These are phyloP conservation scores for Dendrolimus pini DNA, from an alignment of 2,888 invertebrate species.

Conservation along the genomic window DNA sequence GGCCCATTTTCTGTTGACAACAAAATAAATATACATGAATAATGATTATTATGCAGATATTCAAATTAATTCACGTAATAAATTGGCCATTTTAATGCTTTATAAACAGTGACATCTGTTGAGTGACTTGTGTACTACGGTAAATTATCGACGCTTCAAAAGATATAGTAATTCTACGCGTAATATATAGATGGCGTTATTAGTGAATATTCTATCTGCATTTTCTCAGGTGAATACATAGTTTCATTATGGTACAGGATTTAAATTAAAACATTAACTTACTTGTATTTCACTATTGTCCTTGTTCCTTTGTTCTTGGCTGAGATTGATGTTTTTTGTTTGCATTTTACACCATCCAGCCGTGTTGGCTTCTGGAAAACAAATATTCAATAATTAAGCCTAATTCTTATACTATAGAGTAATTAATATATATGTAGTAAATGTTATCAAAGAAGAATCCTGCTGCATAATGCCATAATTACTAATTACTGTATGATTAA, in stretches of 20 bases:
- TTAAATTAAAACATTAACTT: constrained; percentile 15
- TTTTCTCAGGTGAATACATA: too few species aligned
- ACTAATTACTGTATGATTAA: too few species aligned
- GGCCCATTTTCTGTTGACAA: constrained; percentile 63
- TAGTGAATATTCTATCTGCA: background rate
- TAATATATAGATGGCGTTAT: constrained; percentile 17
- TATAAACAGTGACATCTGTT: constrained; percentile 34
- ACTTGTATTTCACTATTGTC: constrained; percentile 51
- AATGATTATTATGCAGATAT: background rate
- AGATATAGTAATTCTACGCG: background rate
- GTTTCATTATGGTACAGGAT: background rate
- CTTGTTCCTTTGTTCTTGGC: constrained; percentile 65
- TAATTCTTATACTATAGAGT: too few species aligned
- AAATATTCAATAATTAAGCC: background rate
- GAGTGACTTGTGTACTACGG: constrained; percentile 4
- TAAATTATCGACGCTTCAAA: background rate
- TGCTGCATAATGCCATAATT: too few species aligned
- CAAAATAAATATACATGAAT: constrained; percentile 11
- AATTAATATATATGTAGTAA: too few species aligned
- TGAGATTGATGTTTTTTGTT: constrained; percentile 79
- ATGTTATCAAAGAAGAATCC: too few species aligned
- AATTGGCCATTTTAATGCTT: background rate
- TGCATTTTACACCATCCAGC: constrained; percentile 68
- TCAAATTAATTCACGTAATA: background rate
- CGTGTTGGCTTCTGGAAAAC: constrained; percentile 19